Evolutionary conservation across 2,113 vertebrate genomes (phyloP).

Genomic region (Trogon melanurus): DNA sequence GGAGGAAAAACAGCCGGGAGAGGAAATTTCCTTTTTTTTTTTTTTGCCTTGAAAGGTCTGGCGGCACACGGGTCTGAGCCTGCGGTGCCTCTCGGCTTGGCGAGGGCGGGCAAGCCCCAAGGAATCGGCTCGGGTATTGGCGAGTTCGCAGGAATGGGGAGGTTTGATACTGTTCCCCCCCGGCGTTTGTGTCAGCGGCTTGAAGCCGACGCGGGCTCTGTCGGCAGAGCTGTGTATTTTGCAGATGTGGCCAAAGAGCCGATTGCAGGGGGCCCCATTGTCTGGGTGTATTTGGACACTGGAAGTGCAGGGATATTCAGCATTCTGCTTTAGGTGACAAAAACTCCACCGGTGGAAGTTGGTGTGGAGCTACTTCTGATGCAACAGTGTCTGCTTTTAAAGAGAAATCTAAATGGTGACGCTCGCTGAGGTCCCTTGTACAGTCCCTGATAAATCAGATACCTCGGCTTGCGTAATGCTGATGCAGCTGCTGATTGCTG

Average conservation of each 20-base stretch:
- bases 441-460: not conserved
- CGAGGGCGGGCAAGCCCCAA: not conserved
- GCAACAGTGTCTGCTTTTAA: not conserved
- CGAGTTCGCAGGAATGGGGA: not conserved
- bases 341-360: not conserved
- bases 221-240: not conserved
- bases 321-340: not conserved
- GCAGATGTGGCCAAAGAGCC: not conserved
- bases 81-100: not conserved
- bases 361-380: not conserved
- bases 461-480: not conserved
- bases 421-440: not conserved
- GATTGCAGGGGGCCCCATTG: rapidly evolving
- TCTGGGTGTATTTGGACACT: not conserved
- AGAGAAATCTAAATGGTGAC: not conserved
- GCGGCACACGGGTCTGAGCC: not conserved
- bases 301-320: not conserved
- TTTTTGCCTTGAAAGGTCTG: not conserved
- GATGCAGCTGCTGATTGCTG: slow-evolving; percentile 8
- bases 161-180: not conserved
- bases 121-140: rapidly evolving
- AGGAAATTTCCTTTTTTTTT: not conserved
- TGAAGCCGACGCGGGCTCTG: not conserved
- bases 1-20: not conserved
- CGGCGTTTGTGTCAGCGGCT: not conserved